Evolutionary conservation across 2,888 invertebrate species (phyloP).

Genomic region (Micoletzkya japonica): DNA sequence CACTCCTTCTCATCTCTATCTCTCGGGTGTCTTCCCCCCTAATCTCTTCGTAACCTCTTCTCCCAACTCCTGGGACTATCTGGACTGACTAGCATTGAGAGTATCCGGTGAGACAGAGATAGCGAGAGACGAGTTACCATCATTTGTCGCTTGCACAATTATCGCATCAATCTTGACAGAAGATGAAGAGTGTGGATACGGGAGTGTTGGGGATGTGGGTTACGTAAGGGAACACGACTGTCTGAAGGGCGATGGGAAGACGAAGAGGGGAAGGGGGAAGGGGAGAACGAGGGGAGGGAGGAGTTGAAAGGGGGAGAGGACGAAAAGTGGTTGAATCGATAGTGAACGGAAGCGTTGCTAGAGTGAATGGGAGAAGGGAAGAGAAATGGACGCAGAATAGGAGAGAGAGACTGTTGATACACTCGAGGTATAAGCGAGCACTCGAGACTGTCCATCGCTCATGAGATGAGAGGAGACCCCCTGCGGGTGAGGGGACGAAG

Average conservation of each 20-base stretch:
- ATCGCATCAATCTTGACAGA: slow-evolving; percentile 19
- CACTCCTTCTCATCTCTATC: not conserved
- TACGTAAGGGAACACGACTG: not conserved
- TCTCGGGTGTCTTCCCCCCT: not conserved
- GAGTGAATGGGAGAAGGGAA: not conserved
- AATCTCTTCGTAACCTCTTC: not conserved
- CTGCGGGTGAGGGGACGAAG: not conserved
- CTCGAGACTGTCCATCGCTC: not conserved
- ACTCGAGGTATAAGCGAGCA: not conserved
- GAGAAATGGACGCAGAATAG: not conserved
- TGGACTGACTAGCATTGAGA: too few relatives aligned
- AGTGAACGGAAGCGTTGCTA: not conserved
- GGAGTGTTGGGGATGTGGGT: not conserved
- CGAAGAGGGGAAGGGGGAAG: not conserved
- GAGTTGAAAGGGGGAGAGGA: too few relatives aligned
- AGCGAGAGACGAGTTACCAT: not conserved
- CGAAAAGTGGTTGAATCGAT: not conserved
- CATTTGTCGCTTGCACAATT: slow-evolving; percentile 27
- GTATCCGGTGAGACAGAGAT: not conserved
- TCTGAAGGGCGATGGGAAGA: not conserved
- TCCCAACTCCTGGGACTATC: too few relatives aligned
- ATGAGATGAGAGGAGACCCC: not conserved
- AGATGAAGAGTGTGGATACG: slow-evolving; percentile 1
- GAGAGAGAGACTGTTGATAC: not conserved
- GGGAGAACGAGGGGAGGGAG: slow-evolving; percentile 4